Conservation (phyloP, 1,140 invertebrate species). For the Drosophila mauritiana region DNA sequence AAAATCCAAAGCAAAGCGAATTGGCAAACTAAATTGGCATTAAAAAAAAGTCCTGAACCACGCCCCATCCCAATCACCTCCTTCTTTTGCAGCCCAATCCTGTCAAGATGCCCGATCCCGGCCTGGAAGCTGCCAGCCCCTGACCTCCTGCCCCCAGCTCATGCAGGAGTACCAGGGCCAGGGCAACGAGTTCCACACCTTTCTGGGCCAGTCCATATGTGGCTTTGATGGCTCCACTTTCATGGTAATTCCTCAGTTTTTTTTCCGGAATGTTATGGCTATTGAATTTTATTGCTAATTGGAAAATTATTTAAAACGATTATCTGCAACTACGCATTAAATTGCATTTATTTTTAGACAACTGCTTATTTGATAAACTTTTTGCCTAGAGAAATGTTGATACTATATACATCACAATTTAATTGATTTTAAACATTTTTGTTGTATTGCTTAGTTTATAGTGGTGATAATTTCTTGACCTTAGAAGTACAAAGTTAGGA, state of each 20-base stretch:
- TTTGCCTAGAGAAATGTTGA: no score
- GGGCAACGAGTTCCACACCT: conserved; percentile 70
- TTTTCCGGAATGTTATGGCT: neutral
- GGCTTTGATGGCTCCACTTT: conserved; percentile 85
- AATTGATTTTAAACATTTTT: no score
- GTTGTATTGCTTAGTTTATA: no score
- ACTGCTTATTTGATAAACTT: neutral
- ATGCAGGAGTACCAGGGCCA: conserved; percentile 81
- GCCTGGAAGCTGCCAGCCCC: conserved; percentile 84
- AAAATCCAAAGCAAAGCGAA: conserved; percentile 35
- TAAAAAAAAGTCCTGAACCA: neutral
- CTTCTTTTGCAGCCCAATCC: conserved; percentile 65
- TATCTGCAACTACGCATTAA: neutral
- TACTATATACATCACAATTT: no score
- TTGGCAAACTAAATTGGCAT: conserved; percentile 34
- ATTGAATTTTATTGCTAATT: neutral
- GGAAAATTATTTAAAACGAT: neutral
- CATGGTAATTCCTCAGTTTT: conserved; percentile 59
- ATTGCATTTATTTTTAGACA: neutral
- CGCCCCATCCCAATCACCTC: conserved; percentile 15
- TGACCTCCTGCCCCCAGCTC: conserved; percentile 85
- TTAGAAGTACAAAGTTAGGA: neutral
- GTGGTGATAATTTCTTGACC: no score
- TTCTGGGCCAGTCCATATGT: conserved; percentile 86
- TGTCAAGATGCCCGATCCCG: conserved; percentile 80